These are phyloP conservation scores for Microtus montanus DNA, from an alignment of 2,113 vertebrate genomes.

Conservation along the genomic window DNA sequence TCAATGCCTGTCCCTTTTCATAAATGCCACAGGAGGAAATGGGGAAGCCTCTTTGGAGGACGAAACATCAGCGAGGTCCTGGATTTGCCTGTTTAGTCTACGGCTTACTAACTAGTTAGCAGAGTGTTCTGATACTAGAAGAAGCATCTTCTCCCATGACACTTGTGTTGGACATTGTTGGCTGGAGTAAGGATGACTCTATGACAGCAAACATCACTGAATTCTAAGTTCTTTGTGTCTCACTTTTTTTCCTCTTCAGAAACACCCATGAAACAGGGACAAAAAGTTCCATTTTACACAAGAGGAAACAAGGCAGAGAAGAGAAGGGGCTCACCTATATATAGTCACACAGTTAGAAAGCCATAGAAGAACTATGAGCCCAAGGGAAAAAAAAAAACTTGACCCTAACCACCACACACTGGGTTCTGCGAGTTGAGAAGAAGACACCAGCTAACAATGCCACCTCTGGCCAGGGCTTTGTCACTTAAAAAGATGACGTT, in stretches of 20 bases:
- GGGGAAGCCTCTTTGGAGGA: conserved; percentile 34
- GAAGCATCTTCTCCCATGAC: not conserved
- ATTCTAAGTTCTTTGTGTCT: not conserved
- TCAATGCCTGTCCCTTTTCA: conserved; percentile 58
- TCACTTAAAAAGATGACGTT: not conserved
- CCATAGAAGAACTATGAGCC: not conserved
- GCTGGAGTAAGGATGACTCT: too few relatives aligned
- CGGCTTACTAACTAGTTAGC: not conserved
- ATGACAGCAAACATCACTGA: not conserved
- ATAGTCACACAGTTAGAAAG: not conserved
- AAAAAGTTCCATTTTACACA: not conserved
- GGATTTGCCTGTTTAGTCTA: not conserved
- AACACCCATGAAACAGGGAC: not conserved
- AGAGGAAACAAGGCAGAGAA: not conserved
- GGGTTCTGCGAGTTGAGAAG: not conserved
- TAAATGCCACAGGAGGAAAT: conserved; percentile 35
- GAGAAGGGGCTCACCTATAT: not conserved
- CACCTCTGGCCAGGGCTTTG: accelerated
- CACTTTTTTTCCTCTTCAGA: not conserved
- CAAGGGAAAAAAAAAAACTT: not conserved
- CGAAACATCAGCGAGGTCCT: not conserved
- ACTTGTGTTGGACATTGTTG: not conserved
- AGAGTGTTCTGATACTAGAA: not conserved
- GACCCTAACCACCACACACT: not conserved
- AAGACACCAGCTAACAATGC: not conserved